Evolutionary conservation across 1,140 invertebrate genomes (phyloP).

Genomic region (Anastrepha obliqua): DNA sequence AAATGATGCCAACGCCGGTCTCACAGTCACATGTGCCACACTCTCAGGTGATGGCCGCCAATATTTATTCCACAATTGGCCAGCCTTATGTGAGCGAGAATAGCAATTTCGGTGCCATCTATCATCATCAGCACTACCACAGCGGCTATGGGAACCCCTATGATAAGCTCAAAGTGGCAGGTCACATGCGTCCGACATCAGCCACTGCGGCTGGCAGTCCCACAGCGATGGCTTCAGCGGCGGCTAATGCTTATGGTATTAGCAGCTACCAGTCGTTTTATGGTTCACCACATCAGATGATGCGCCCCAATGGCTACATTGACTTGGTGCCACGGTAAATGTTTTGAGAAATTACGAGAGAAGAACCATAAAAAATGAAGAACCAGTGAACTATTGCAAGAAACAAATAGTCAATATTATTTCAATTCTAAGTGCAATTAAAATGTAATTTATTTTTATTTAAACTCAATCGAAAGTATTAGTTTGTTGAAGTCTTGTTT

Average conservation of each 20-base stretch:
- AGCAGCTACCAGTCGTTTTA: slow-evolving; percentile 71
- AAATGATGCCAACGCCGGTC: background rate
- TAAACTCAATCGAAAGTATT: background rate
- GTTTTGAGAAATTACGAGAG: no score
- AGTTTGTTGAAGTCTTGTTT: background rate
- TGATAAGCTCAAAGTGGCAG: slow-evolving; percentile 71
- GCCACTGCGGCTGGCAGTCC: slow-evolving; percentile 2
- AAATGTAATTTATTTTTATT: background rate
- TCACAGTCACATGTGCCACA: slow-evolving; percentile 50
- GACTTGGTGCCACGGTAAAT: slow-evolving; percentile 70
- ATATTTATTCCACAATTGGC: slow-evolving; percentile 69
- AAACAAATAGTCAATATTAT: background rate
- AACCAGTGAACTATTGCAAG: slow-evolving; percentile 37
- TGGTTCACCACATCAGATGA: slow-evolving; percentile 69
- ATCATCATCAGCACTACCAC: slow-evolving; percentile 73
- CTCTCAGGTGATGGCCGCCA: slow-evolving; percentile 62
- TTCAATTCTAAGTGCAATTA: slow-evolving; percentile 10
- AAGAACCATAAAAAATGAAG: background rate
- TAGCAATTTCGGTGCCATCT: slow-evolving; percentile 76
- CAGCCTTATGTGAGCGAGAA: slow-evolving; percentile 75
- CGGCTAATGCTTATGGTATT: slow-evolving; percentile 63
- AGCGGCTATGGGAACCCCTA: slow-evolving; percentile 70
- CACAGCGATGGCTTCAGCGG: slow-evolving; percentile 57
- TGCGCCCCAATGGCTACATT: slow-evolving; percentile 71
- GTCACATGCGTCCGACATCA: slow-evolving; percentile 61